Percentiles rank a stretch among this genome's conserved stretches.
phyloP scores from a whole-genome alignment of 1,140 invertebrate species.

The Macrotrachela quadricornifera region DNA sequence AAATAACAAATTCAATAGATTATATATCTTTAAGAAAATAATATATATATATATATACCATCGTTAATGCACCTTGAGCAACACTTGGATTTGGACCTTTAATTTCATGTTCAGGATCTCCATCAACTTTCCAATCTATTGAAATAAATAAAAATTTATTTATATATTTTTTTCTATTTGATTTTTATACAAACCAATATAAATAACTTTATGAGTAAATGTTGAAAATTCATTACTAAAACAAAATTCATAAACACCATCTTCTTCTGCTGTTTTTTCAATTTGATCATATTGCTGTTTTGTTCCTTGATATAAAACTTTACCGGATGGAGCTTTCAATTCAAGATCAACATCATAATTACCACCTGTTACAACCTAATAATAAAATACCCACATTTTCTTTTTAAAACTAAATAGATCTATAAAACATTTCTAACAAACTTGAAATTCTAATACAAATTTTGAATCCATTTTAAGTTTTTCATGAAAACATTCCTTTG shows the following conservation, averaged over 20 bases:
- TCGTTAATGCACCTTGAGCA: conserved; percentile 31
- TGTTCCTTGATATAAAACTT: conserved; percentile 70
- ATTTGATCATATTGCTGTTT: conserved; percentile 84
- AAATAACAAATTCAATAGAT: conserved; percentile 6
- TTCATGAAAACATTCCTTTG: conserved; percentile 91
- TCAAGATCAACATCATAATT: conserved; percentile 94
- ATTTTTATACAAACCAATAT: conserved; percentile 61
- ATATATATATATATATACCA: neutral
- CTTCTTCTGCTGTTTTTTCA: conserved; percentile 51
- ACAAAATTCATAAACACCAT: conserved; percentile 61
- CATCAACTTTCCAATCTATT: too few relatives aligned
- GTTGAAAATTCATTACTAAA: conserved; percentile 99
- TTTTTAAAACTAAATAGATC: too few relatives aligned
- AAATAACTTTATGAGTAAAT: conserved; percentile 96
- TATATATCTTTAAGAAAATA: too few relatives aligned
- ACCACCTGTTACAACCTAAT: conserved; percentile 93
- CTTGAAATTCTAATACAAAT: conserved; percentile 83
- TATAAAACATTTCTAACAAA: too few relatives aligned
- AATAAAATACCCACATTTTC: too few relatives aligned
- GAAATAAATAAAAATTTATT: too few relatives aligned
- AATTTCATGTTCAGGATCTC: conserved; percentile 36
- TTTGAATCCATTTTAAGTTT: conserved; percentile 69
- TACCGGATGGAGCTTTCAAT: conserved; percentile 61
- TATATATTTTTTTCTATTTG: too few relatives aligned
- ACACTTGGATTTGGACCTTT: conserved; percentile 60